Evolutionary conservation across 2,113 vertebrate genomes (phyloP), one percentile per base, ranked within the genome.

Genomic region (Benitochromis conjunctus): DNA sequence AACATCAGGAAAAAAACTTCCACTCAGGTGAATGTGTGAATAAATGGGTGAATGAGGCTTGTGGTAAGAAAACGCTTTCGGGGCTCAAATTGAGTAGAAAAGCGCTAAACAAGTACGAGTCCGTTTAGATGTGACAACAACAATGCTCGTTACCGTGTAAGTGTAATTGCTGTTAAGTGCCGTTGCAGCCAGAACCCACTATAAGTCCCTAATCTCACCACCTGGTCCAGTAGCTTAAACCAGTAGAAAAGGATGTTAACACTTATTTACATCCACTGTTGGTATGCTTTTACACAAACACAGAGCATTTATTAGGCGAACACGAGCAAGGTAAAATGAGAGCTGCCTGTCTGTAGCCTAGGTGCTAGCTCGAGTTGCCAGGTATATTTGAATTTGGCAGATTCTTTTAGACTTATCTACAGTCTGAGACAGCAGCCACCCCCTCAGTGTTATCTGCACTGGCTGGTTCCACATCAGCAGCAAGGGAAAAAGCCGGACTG

Each of bases 401-500:
- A 51, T 76, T 53, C 26, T 76, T 53, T 51, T 31, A 31, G 18
- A 76, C 46, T 53, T 76, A 53, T 76, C 26, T 76, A 13, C 46
- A 31, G 71, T 19, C 71, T 13, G 71, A 76, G 26, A n/a, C 71
- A 34, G 46, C 46, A 76, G 26, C 71, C 46, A 2, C 46, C 46
- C 69, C 18, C 71, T 53, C 71, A 76, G 71, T 2, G 46, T 76
- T 53, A 76, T 76, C 71, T 76, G 46, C 46, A 76, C 16, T 2
- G n/a, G 26, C 71, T 29, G 71, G 48, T 76, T 34, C 71, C 71
- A 51, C 71, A 51, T 76, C 71, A 76, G 71, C 46, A 76, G 6
- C 71, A 53, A 51, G 26, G 46, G 71, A 53, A 53, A 76, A 53
- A 53, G 46, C 71, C 0, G 9, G 24, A 53, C 71, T 13, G 46